Percentiles rank a stretch among this genome's conserved stretches.
Conservation (phyloP, 2,888 invertebrate species). For the Dicycla oo region DNA sequence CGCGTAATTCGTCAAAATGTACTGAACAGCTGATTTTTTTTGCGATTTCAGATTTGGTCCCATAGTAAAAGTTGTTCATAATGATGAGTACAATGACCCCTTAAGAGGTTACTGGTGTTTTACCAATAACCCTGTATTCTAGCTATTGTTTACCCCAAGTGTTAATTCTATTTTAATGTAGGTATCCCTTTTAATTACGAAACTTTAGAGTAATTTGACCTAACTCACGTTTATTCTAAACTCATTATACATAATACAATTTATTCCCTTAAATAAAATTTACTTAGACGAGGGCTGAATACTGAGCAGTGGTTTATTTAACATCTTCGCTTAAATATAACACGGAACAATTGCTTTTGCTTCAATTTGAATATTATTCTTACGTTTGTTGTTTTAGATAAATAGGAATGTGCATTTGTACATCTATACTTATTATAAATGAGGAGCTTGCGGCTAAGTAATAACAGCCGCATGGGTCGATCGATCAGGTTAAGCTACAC, state of each 20-base stretch:
- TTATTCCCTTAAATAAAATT: constrained; percentile 83
- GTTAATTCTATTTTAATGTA: not conserved
- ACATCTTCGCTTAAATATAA: constrained; percentile 64
- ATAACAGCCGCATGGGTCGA: no score
- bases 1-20: no score
- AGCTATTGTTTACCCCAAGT: not conserved
- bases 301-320: constrained; percentile 75
- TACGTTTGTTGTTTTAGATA: constrained; percentile 30
- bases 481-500: no score
- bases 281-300: constrained; percentile 72
- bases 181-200: constrained; percentile 9
- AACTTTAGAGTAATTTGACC: constrained; percentile 32
- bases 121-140: no score
- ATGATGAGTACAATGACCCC: no score
- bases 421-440: no score
- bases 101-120: no score
- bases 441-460: no score
- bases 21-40: no score
- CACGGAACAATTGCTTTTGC: constrained; percentile 67
- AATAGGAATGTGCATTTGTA: constrained; percentile 5
- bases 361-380: constrained; percentile 50
- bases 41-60: no score
- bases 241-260: constrained; percentile 79
- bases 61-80: no score
- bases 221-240: constrained; percentile 74